phyloP scores from a whole-genome alignment of 2,797 vertebrate genomes.

The Enteromius fasciolatus region DNA sequence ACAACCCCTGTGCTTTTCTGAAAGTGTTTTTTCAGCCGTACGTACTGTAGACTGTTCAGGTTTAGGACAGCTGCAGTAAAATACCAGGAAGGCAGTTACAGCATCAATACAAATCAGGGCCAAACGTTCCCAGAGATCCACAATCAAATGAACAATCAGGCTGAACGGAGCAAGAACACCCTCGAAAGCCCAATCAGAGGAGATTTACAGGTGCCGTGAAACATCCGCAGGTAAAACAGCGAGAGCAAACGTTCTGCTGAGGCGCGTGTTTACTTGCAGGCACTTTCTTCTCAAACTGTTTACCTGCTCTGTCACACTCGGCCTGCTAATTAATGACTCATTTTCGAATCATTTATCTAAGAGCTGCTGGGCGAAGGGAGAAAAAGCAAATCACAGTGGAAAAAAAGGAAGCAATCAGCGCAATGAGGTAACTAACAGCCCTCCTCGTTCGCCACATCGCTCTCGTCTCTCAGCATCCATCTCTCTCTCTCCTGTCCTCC shows the following conservation, averaged over 20 bases:
- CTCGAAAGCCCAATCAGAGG: slow-evolving; percentile 18
- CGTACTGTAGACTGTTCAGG: background rate
- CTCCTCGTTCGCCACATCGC: slow-evolving; percentile 35
- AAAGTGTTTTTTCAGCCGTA: background rate
- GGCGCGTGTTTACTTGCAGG: slow-evolving; percentile 57
- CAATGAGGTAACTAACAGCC: slow-evolving; percentile 71
- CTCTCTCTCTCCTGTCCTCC: slow-evolving; percentile 48
- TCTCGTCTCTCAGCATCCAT: slow-evolving; percentile 48
- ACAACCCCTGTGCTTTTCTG: background rate
- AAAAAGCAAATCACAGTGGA: slow-evolving; percentile 62
- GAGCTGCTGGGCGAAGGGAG: slow-evolving; percentile 66
- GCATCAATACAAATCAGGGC: slow-evolving; percentile 27
- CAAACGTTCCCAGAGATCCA: slow-evolving; percentile 1
- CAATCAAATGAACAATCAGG: slow-evolving; percentile 22
- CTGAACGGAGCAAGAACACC: background rate
- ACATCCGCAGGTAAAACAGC: slow-evolving; percentile 5
- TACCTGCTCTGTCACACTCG: slow-evolving; percentile 80
- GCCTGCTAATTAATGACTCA: slow-evolving; percentile 82
- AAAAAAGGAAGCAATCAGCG: slow-evolving; percentile 75
- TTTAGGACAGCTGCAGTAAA: background rate
- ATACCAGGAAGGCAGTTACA: background rate
- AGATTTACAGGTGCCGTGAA: slow-evolving; percentile 7
- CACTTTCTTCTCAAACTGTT: slow-evolving; percentile 75
- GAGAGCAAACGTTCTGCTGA: slow-evolving; percentile 57
- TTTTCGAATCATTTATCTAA: slow-evolving; percentile 79